Evolutionary conservation across 2,888 invertebrate genomes (phyloP).

Genomic region (Macropis europaea): DNA sequence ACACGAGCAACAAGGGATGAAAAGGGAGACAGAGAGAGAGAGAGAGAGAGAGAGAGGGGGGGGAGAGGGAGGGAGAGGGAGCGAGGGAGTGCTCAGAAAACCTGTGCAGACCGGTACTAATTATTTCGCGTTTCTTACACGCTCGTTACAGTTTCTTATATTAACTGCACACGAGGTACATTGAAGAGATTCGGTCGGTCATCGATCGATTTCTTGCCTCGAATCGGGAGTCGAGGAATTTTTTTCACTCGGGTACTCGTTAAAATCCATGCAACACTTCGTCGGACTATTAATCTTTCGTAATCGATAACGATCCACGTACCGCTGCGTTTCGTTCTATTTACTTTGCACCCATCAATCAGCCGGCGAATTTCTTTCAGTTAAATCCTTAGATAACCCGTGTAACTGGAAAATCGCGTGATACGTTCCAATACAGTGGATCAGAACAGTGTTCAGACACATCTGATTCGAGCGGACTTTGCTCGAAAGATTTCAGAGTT

Average conservation of each 20-base stretch:
- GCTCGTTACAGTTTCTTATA: slow-evolving; percentile 62
- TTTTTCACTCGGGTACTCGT: slow-evolving; percentile 32
- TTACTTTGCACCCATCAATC: slow-evolving; percentile 37
- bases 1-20: slow-evolving; percentile 36
- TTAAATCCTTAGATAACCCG: too few relatives aligned
- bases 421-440: too few relatives aligned
- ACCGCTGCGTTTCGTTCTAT: slow-evolving; percentile 17
- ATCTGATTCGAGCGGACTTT: too few relatives aligned
- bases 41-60: not conserved
- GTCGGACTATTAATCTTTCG: slow-evolving; percentile 43
- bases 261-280: slow-evolving; percentile 41
- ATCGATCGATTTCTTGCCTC: slow-evolving; percentile 45
- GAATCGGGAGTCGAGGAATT: slow-evolving; percentile 26
- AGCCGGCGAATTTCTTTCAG: not conserved
- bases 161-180: slow-evolving; percentile 34
- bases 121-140: slow-evolving; percentile 70
- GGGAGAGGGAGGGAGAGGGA: not conserved
- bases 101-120: slow-evolving; percentile 55
- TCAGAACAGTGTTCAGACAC: too few relatives aligned
- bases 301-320: slow-evolving; percentile 42
- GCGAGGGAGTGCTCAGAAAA: not conserved
- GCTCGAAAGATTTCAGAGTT: too few relatives aligned
- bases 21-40: not conserved
- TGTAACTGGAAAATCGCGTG: too few relatives aligned
- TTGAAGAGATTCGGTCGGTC: slow-evolving; percentile 11